Conservation (phyloP, 2,113 vertebrate genomes). For the Gallinago undulata region DNA sequence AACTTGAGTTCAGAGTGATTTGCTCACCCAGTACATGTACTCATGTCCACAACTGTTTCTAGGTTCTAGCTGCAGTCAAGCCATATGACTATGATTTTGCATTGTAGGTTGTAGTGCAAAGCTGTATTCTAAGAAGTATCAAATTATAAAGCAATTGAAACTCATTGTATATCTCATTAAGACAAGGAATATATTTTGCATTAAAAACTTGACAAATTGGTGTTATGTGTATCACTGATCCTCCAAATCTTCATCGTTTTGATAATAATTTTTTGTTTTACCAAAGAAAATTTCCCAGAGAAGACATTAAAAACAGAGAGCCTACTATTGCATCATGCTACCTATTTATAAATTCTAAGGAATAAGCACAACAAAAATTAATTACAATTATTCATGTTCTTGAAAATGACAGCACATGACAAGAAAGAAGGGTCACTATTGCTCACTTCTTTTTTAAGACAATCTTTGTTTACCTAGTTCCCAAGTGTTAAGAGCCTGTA, state of each 20-base stretch:
- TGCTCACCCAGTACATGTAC: not conserved
- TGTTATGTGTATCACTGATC: not conserved
- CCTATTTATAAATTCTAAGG: slow-evolving; percentile 71
- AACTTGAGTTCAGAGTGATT: slow-evolving; percentile 2
- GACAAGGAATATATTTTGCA: not conserved
- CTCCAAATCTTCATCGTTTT: not conserved
- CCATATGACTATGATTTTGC: not conserved
- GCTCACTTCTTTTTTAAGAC: slow-evolving; percentile 69
- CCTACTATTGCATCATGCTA: slow-evolving; percentile 31
- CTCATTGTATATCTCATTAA: not conserved
- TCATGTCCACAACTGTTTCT: not conserved
- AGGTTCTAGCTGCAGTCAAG: not conserved
- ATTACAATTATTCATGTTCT: slow-evolving; percentile 73
- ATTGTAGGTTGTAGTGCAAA: not conserved
- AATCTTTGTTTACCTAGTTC: slow-evolving; percentile 81
- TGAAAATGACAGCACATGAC: slow-evolving; percentile 69
- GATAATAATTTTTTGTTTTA: slow-evolving; percentile 36
- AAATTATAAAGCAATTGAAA: not conserved
- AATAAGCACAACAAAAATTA: slow-evolving; percentile 72
- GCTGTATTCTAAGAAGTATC: not conserved
- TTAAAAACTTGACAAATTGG: not conserved
- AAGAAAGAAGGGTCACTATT: slow-evolving; percentile 70
- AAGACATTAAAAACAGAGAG: slow-evolving; percentile 52
- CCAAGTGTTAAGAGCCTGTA: slow-evolving; percentile 86
- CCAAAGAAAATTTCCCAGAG: slow-evolving; percentile 38